A percentile compares a stretch with the other conserved stretches of the same genome.
Conservation (phyloP, 2,797 vertebrate genomes). For the Sebastes taczanowskii region DNA sequence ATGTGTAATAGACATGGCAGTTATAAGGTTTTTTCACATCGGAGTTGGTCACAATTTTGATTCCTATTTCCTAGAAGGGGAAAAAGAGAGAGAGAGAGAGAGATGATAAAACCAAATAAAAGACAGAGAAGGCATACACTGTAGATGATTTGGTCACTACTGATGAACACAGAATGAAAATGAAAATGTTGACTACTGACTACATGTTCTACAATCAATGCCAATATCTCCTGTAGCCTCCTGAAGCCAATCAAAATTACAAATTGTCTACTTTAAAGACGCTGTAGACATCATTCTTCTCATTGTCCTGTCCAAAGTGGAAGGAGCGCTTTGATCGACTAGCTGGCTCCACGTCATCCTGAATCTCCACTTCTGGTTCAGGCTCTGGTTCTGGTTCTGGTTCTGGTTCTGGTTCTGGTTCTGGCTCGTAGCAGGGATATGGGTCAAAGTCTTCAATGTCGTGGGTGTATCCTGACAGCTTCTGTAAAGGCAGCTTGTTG, state of each 20-base stretch:
- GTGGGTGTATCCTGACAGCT: slow-evolving; percentile 64
- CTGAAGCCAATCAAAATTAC: neutral
- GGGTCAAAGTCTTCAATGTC: slow-evolving; percentile 46
- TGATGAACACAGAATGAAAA: neutral
- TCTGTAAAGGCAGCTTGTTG: slow-evolving; percentile 66
- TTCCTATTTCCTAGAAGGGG: slow-evolving; percentile 71
- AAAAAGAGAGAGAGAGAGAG: neutral
- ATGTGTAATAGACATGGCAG: neutral
- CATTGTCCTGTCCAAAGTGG: neutral
- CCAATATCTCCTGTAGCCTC: neutral
- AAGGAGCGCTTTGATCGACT: neutral
- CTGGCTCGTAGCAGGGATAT: slow-evolving; percentile 34
- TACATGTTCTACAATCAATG: no score
- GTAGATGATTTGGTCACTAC: neutral
- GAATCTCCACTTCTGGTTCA: rapidly evolving
- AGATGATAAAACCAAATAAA: neutral
- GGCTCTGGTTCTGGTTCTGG: neutral
- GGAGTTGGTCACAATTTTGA: slow-evolving; percentile 87
- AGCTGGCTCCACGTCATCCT: rapidly evolving
- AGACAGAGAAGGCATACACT: neutral
- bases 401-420: neutral
- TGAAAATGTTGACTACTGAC: no score
- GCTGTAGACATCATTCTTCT: slow-evolving; percentile 70
- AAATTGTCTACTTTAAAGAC: slow-evolving; percentile 73
- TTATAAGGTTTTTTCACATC: slow-evolving; percentile 75